Evolutionary conservation across 2,797 vertebrate genomes (phyloP), one percentile per base, ranked within the genome.

Genomic region (Sebastiscus albofasciatus): DNA sequence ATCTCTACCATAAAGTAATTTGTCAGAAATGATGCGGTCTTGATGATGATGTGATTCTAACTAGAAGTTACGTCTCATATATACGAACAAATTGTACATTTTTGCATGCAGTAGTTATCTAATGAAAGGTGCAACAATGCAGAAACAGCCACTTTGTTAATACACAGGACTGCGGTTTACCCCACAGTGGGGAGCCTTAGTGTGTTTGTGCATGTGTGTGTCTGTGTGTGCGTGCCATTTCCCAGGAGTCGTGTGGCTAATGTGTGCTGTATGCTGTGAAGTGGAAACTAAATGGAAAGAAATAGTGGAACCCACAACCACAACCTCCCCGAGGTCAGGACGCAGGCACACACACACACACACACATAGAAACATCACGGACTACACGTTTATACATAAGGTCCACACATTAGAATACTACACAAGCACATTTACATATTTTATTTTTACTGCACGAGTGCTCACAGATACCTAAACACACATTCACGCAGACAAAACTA

Each of bases 221-320:
- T 54, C 68, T 71, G 64, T 77, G 68, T 68, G 62, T 61, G 66
- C 49, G 78, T 22, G 59, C 6, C 59, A 82, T 89, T 83, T 90
- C 87, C 88, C 86, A 80, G 77, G 82, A 78, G 88, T 79, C 77
- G 82, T 88, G 79, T 71, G 74, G 69, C 68, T 93, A 91, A 93
- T 91, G 87, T 93, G 92, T 93, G 89, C 91, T 92, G 74, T 74
- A 87, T 79, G 76, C 89, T 90, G 84, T 93, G 92, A 92, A 92
- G 90, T 93, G 87, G 90, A 94, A 92, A 84, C 72, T 81, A 90
- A 90, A 88, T 67, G 72, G 64, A 79, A 87, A 84, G 60, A 88
- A 92, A 92, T 84, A 77, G 79, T 90, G 67, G 65, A 81, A 77
- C 79, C 83, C 72, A 85, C 59, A 74, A 78, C 67, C 71, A 77